Base-by-base conservation (phyloP, 2,888 invertebrate species). In the Parnassius apollo region DNA sequence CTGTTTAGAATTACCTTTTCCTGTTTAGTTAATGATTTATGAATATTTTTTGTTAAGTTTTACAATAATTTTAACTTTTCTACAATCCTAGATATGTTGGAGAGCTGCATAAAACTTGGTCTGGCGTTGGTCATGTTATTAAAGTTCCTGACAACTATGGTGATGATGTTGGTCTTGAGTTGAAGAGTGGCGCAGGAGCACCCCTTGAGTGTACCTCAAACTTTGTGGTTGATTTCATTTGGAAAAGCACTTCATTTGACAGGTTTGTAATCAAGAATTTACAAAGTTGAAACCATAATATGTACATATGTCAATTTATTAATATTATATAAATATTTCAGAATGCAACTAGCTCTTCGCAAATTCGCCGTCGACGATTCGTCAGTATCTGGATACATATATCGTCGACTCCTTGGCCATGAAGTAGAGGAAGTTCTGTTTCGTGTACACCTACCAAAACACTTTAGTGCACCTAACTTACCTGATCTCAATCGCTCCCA, bases 221-320 rank as follows among this genome's bases (percentile, higher is more conserved):
- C 88, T 99, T 99, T 87, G 97, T 98, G 0, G 98, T 99, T 4
- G 99, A 99, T 86, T 99, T 99, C 85, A 99, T 99, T 58, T 99
- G 99, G 99, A 99, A 99, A 85, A 98, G 98, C 69, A 99, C 99
- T 1, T 98, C 98, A 42, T 99, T 99, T 85, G 99, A 99, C 86
- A 95, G 97, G 96, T 96, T 74, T 71, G 82, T 66, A 12, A 8
- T n/a, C 4, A 13, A 8, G 12, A 3, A 12, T 7, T 44, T 12
- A 18, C 18, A 49, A n/a, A 13, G 7, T 49, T 49, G 9, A 12
- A 12, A 49, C 49, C 22, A 42, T n/a, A n/a, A 48, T 12, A 13
- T 25, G 35, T 22, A 10, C 12, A 44, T 55, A 45, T 46, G 8
- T 25, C 12, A 42, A 9, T 56, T 46, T 11, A 22, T 11, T 25